Conservation (phyloP, 2,113 vertebrate species). For the Corvus cornix region DNA sequence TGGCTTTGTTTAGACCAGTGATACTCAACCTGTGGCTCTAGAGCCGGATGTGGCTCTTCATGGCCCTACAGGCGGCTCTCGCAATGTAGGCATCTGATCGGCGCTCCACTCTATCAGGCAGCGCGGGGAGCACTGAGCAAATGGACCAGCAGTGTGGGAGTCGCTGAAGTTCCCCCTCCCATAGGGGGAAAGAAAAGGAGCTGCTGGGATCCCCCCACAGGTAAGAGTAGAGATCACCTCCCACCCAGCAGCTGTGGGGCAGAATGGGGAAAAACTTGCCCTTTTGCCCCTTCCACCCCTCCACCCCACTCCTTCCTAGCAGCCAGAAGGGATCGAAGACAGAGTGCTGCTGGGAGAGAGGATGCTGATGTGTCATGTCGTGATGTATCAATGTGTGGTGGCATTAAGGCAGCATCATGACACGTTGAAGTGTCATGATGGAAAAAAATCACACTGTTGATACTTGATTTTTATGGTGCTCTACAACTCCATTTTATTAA, state of each 20-base stretch:
- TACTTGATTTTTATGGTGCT: slow-evolving; percentile 63
- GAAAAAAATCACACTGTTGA: slow-evolving; percentile 15
- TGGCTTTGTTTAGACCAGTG: slow-evolving; percentile 78
- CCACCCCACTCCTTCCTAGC: slow-evolving; percentile 58
- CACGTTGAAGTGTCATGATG: slow-evolving; percentile 64
- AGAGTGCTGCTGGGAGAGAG: slow-evolving; percentile 59
- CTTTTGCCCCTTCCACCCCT: slow-evolving; percentile 61
- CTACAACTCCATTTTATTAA: slow-evolving; percentile 66
- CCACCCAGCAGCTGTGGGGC: slow-evolving; percentile 70
- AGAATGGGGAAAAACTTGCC: slow-evolving; percentile 59
- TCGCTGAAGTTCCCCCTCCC: slow-evolving; percentile 75
- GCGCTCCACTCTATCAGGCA: slow-evolving; percentile 76
- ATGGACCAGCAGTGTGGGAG: slow-evolving; percentile 75
- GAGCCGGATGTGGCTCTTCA: slow-evolving; percentile 76
- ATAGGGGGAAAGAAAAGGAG: slow-evolving; percentile 76
- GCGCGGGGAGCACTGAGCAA: slow-evolving; percentile 74
- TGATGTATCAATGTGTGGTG: slow-evolving; percentile 64
- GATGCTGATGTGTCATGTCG: slow-evolving; percentile 57
- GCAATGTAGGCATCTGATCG: slow-evolving; percentile 76
- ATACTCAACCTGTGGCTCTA: slow-evolving; percentile 78
- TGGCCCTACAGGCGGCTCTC: slow-evolving; percentile 76
- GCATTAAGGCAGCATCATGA: slow-evolving; percentile 35
- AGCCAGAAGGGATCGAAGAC: slow-evolving; percentile 49
- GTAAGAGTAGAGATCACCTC: slow-evolving; percentile 75
- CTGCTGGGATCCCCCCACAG: slow-evolving; percentile 75